Evolutionary conservation across 2,797 vertebrate species (phyloP).

Genomic region (Dromococcyx pavoninus): DNA sequence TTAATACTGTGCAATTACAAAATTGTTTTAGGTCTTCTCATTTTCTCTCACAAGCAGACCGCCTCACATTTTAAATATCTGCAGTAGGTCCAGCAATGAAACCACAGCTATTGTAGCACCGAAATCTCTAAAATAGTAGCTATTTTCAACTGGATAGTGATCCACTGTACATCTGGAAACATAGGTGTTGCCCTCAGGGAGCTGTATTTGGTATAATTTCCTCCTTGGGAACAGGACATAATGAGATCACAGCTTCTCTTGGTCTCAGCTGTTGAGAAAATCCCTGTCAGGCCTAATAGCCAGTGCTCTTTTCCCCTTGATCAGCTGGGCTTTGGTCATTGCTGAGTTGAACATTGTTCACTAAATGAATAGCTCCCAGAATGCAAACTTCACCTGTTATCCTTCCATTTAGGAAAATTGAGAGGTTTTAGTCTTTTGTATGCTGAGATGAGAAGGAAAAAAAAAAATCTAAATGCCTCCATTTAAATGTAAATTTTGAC

Average conservation of each 20-base stretch:
- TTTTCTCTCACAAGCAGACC: not conserved
- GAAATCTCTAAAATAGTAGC: not conserved
- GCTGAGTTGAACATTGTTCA: not conserved
- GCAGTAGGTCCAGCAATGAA: not conserved
- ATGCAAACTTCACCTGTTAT: slow-evolving; percentile 51
- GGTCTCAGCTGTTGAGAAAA: slow-evolving; percentile 47
- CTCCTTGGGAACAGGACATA: not conserved
- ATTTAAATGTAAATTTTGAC: slow-evolving; percentile 73
- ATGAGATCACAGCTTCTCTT: slow-evolving; percentile 28
- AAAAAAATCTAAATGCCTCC: slow-evolving; percentile 17
- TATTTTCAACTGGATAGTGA: slow-evolving; percentile 7
- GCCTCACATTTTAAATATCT: not conserved
- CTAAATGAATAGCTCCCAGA: slow-evolving; percentile 44
- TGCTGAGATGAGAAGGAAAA: not conserved
- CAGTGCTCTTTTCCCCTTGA: slow-evolving; percentile 23
- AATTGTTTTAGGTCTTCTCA: not conserved
- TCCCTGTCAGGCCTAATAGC: not conserved
- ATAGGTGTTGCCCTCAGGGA: not conserved
- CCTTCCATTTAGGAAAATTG: slow-evolving; percentile 54
- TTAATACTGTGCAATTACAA: not conserved
- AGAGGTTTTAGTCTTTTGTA: slow-evolving; percentile 56
- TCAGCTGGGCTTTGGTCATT: slow-evolving; percentile 38
- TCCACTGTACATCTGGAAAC: slow-evolving; percentile 20
- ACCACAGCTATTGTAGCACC: not conserved
- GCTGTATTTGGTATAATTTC: slow-evolving; percentile 5